Conservation (phyloP, 2,113 vertebrate species). For the Lepus europaeus region DNA sequence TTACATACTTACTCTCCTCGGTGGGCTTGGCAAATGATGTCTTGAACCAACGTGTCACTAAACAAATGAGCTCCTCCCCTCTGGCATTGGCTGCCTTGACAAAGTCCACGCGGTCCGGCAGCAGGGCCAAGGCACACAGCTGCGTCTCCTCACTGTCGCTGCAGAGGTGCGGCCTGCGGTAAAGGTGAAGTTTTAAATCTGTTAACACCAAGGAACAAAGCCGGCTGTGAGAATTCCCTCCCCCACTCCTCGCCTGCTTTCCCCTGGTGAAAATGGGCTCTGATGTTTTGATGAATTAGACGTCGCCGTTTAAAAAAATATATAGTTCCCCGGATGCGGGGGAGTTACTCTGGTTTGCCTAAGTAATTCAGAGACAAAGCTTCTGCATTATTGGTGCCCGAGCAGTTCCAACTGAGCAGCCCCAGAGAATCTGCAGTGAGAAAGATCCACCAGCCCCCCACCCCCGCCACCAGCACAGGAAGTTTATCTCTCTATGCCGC, state of each 20-base stretch:
- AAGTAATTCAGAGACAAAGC: constrained; percentile 52
- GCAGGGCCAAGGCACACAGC: constrained; percentile 71
- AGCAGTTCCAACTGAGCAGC: background rate
- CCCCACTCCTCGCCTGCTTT: background rate
- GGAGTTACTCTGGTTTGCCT: background rate
- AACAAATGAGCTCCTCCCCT: constrained; percentile 69
- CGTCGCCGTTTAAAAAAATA: constrained; percentile 27
- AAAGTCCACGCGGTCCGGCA: constrained; percentile 64
- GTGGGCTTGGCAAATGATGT: constrained; percentile 70
- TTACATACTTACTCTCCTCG: constrained; percentile 62
- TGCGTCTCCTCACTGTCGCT: constrained; percentile 57
- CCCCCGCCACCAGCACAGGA: background rate
- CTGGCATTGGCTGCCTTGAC: constrained; percentile 59
- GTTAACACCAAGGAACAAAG: constrained; percentile 68
- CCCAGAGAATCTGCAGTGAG: background rate
- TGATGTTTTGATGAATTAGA: constrained; percentile 33
- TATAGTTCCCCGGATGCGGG: background rate
- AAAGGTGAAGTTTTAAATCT: constrained; percentile 80
- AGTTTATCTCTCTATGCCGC: constrained; percentile 37
- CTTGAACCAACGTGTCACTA: constrained; percentile 73
- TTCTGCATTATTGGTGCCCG: background rate
- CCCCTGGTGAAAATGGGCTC: background rate
- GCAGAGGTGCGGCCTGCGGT: constrained; percentile 48
- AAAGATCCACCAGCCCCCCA: background rate
- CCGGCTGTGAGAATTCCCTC: constrained; percentile 49